A percentile compares a stretch with the other conserved stretches of the same genome.
Evolutionary conservation across 2,113 vertebrate genomes (phyloP).

Genomic region (Osmerus mordax): DNA sequence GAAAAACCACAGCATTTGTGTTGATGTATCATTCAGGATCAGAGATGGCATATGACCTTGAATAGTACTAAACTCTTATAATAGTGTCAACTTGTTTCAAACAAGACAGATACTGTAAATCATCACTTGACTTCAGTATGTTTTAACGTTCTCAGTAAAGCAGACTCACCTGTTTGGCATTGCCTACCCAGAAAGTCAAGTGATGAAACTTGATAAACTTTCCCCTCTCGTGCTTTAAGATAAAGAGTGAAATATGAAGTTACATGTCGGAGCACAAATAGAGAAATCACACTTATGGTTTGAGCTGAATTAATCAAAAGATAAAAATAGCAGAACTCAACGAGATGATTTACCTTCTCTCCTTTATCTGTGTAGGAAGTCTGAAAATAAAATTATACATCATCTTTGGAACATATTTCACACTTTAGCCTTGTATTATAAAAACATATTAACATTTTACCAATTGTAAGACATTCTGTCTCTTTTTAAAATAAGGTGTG

Average conservation of each 20-base stretch:
- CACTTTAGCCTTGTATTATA: too few relatives aligned
- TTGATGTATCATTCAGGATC: background rate
- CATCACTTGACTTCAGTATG: too few relatives aligned
- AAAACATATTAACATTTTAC: too few relatives aligned
- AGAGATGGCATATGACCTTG: background rate
- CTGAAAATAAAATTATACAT: constrained; percentile 51
- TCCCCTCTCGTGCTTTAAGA: constrained; percentile 66
- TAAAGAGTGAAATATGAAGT: constrained; percentile 6
- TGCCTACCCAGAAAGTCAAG: constrained; percentile 82
- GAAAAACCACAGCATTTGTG: background rate
- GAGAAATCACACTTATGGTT: background rate
- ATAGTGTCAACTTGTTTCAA: background rate
- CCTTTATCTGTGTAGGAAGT: constrained; percentile 82
- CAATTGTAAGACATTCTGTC: too few relatives aligned
- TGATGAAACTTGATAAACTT: constrained; percentile 78
- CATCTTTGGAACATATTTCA: background rate
- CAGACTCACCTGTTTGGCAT: constrained; percentile 78
- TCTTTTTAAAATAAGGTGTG: too few relatives aligned
- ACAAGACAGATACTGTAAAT: background rate
- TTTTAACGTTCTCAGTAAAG: background rate
- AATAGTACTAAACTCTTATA: background rate
- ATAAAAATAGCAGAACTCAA: too few relatives aligned
- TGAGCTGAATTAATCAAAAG: background rate
- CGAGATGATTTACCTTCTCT: constrained; percentile 69
- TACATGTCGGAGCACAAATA: background rate